phyloP scores from a whole-genome alignment of 2,113 vertebrate genomes.

The Chaetops frenatus region DNA sequence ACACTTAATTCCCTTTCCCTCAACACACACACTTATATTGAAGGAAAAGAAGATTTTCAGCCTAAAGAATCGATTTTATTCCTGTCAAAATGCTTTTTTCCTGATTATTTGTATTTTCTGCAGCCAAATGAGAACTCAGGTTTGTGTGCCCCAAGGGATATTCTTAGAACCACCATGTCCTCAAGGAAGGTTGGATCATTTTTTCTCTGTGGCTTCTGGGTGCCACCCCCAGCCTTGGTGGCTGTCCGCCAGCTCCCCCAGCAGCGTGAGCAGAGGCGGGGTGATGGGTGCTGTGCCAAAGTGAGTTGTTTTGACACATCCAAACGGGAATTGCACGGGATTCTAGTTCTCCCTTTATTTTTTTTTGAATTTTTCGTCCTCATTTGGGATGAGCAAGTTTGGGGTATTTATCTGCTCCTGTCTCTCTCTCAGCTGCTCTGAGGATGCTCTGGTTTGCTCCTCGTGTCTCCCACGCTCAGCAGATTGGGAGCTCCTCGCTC shows the following conservation, averaged over 20 bases:
- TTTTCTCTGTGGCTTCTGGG: background rate
- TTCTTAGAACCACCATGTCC: background rate
- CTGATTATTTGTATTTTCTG: background rate
- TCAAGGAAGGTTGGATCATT: background rate
- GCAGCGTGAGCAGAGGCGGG: background rate
- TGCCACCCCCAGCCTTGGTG: background rate
- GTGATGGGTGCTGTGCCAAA: background rate
- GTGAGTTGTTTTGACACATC: background rate
- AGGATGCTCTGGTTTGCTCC: background rate
- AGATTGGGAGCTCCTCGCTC: background rate
- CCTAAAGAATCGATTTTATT: background rate
- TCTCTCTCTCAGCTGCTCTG: accelerated
- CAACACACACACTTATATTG: background rate
- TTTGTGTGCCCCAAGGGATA: background rate
- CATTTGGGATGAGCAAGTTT: background rate
- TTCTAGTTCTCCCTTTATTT: background rate
- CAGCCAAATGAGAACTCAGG: background rate
- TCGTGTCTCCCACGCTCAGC: background rate
- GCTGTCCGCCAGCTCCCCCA: background rate
- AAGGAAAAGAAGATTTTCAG: background rate
- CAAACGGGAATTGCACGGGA: background rate
- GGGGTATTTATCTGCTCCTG: background rate
- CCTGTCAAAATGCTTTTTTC: background rate
- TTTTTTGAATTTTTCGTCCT: background rate
- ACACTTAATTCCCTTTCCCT: background rate